These are phyloP conservation scores for Latrodectus geometricus DNA, from an alignment of 1,140 invertebrate species.

Conservation along the genomic window DNA sequence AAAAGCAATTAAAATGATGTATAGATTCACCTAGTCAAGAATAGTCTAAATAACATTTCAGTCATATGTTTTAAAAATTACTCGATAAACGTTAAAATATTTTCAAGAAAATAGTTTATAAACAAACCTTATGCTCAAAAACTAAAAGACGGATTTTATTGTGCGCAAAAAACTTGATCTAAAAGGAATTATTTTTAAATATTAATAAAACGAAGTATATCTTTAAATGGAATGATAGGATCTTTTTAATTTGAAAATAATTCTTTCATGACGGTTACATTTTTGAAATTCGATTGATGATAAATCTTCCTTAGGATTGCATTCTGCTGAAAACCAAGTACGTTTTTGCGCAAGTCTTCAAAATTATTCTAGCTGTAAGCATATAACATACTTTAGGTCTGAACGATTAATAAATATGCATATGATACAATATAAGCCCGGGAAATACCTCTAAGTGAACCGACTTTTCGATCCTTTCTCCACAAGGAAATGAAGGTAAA, in stretches of 20 bases:
- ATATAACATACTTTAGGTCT: too few species aligned
- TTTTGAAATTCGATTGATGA: too few species aligned
- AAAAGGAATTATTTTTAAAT: background rate
- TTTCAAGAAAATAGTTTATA: background rate
- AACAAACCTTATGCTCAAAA: background rate
- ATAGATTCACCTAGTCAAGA: background rate
- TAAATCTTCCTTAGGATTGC: too few species aligned
- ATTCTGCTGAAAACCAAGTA: too few species aligned
- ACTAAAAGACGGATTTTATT: background rate
- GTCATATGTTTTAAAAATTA: background rate
- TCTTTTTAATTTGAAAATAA: too few species aligned
- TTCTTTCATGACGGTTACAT: too few species aligned
- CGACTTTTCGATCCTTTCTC: background rate
- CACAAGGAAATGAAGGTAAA: background rate
- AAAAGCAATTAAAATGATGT: too few species aligned
- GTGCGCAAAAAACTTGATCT: background rate
- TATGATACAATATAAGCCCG: background rate
- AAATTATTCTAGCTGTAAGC: too few species aligned
- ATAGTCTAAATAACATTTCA: background rate
- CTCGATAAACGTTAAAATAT: background rate
- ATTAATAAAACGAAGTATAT: background rate
- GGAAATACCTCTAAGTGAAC: background rate
- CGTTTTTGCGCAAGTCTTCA: too few species aligned
- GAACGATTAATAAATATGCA: background rate
- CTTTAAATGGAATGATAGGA: too few species aligned